A percentile compares a stretch with the other conserved stretches of the same genome.
Conservation (phyloP, 2,888 invertebrate species). For the Mactromeris polynyma region DNA sequence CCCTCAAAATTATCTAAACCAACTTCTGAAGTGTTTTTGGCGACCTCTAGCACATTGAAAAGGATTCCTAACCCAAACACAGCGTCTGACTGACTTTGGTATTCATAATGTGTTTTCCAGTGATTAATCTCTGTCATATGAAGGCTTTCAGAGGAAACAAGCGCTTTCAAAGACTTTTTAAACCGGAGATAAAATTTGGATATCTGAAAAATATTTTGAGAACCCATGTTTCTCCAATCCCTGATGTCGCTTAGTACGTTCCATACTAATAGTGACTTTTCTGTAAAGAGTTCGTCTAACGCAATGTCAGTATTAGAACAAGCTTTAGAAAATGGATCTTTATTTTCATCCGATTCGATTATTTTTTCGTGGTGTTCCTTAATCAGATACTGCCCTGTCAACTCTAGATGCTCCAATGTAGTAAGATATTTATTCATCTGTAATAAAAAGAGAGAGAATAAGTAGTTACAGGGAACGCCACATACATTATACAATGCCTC, state of each 20-base stretch:
- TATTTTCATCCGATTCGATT: not conserved
- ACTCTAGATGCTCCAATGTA: not conserved
- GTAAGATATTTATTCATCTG: not conserved
- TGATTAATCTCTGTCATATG: not conserved
- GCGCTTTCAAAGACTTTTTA: not conserved
- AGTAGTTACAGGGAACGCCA: no score
- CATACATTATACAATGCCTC: no score
- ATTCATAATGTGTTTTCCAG: slow-evolving; percentile 39
- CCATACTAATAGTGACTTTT: slow-evolving; percentile 45
- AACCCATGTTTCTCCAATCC: slow-evolving; percentile 33
- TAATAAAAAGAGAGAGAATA: no score
- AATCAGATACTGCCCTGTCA: not conserved
- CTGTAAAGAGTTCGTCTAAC: slow-evolving; percentile 26
- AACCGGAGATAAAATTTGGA: slow-evolving; percentile 34
- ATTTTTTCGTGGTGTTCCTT: slow-evolving; percentile 25
- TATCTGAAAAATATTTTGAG: not conserved
- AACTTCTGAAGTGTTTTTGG: not conserved
- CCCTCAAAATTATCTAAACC: not conserved
- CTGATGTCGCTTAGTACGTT: slow-evolving; percentile 36
- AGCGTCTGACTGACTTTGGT: not conserved
- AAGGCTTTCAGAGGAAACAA: not conserved
- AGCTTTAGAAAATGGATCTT: not conserved
- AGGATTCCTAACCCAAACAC: not conserved
- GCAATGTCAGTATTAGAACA: slow-evolving; percentile 27
- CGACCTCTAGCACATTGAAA: not conserved